These are phyloP conservation scores for Tetrax tetrax DNA, from an alignment of 2,113 vertebrate genomes.

Conservation along the genomic window DNA sequence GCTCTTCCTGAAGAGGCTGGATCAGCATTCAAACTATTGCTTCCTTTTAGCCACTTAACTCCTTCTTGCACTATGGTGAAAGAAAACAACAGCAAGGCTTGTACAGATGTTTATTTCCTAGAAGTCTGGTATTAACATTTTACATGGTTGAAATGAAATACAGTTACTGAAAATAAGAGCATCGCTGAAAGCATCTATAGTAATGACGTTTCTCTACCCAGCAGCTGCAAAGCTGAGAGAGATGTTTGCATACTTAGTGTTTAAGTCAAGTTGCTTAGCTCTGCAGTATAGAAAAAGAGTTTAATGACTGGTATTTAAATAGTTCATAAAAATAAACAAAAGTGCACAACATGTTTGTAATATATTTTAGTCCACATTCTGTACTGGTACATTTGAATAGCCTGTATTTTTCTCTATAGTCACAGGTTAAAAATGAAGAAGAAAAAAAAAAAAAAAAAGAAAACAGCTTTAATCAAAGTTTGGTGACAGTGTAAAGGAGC, in stretches of 20 bases:
- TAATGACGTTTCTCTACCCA: neutral
- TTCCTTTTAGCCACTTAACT: neutral
- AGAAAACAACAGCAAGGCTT: neutral
- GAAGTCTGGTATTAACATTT: neutral
- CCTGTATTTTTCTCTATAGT: neutral
- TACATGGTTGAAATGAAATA: neutral
- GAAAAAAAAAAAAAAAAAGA: neutral
- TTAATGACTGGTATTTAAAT: neutral
- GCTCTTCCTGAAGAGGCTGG: neutral
- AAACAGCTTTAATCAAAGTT: neutral
- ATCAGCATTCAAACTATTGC: neutral
- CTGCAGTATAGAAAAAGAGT: neutral
- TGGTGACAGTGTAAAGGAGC: neutral
- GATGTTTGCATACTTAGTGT: neutral
- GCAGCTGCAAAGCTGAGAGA: neutral
- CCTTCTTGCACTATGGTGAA: neutral
- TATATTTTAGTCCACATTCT: constrained; percentile 3
- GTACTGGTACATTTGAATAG: neutral
- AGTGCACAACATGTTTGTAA: neutral
- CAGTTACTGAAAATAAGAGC: neutral
- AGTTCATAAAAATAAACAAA: neutral
- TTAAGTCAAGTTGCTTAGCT: neutral
- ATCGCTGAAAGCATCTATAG: neutral
- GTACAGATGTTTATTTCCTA: constrained; percentile 57
- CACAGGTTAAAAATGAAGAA: neutral